Evolutionary conservation across 2,888 invertebrate species (phyloP).

Genomic region (Athetis lepigone): DNA sequence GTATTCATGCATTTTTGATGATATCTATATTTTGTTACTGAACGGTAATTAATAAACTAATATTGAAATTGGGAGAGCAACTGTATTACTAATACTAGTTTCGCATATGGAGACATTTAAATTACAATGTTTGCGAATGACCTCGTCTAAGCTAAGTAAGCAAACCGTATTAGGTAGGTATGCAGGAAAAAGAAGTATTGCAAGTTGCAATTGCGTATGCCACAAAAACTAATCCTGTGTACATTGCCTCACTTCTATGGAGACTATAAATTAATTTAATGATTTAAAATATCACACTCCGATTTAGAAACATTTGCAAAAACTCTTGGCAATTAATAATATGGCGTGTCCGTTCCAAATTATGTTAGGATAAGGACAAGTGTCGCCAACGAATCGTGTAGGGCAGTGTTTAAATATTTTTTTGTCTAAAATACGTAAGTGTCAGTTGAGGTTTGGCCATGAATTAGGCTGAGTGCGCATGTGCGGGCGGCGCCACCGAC

Average conservation of each 20-base stretch:
- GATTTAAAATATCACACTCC: constrained; percentile 23
- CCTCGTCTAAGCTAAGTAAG: not conserved
- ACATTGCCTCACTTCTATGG: constrained; percentile 21
- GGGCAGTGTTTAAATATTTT: constrained; percentile 58
- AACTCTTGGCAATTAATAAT: constrained; percentile 31
- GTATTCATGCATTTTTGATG: constrained; percentile 36
- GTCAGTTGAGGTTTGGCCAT: constrained; percentile 58
- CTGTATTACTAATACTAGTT: constrained; percentile 1
- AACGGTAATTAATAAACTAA: constrained; percentile 10
- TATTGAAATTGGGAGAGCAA: not conserved
- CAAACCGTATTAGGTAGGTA: not conserved
- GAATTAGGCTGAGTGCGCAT: constrained; percentile 75
- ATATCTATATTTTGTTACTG: constrained; percentile 13
- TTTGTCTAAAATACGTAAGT: constrained; percentile 65
- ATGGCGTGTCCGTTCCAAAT: constrained; percentile 51
- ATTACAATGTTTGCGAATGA: constrained; percentile 3
- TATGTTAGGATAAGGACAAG: constrained; percentile 46
- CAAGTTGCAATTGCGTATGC: not conserved
- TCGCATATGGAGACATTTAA: not conserved
- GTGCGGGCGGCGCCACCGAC: constrained; percentile 67
- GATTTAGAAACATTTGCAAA: constrained; percentile 34
- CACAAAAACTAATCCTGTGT: constrained; percentile 22
- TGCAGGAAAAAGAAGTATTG: not conserved
- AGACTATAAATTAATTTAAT: constrained; percentile 27
- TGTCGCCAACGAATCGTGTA: constrained; percentile 61